Evolutionary conservation across 2,888 invertebrate species (phyloP), one percentile per base, ranked within the genome.

Genomic region (Lochmaea capreae): DNA sequence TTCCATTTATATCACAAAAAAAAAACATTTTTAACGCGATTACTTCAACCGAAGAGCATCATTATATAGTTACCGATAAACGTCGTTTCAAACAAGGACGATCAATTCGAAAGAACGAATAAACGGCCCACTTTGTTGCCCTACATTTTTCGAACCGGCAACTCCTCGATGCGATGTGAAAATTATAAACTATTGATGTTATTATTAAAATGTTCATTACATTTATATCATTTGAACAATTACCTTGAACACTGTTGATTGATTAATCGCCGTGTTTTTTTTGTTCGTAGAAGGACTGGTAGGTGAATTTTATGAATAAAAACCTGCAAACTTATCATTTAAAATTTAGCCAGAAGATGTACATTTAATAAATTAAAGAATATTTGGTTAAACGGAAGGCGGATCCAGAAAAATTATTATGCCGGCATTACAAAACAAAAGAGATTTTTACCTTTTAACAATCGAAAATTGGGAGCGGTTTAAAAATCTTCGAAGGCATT

Each of bases 211-310:
- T 54, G 54, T 54, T 54, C 9, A 54, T 54, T 54, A 18, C 18
- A 18, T 18, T 18, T 16, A 18, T 9, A 18, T 18, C 16, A 54
- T 10, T 54, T 16, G 16, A 54, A 16, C 18, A 16, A 18, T 43
- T 43, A 63, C 43, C 62, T 63, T 63, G 43, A 63, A 63, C 16
- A 16, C 26, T 43, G 43, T 39, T 43, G 16, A 63, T 63, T 63
- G 43, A 63, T 63, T 63, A n/a, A 42, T 63, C 18, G 54, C 61
- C 22, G 26, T 61, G 26, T 26, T 39, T 11, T 62, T 62, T 42
- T 62, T 62, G 26, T 42, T 62, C 12, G 42, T 42, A 9, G 52
- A 52, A 2, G 52, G 16, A 52, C 8, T 49, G 49, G 16, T 16
- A 0, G n/a, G n/a, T n/a, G n/a, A n/a, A n/a, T n/a, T n/a, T n/a